phyloP scores from a whole-genome alignment of 2,888 invertebrate genomes.

The Pristionchus mayeri region DNA sequence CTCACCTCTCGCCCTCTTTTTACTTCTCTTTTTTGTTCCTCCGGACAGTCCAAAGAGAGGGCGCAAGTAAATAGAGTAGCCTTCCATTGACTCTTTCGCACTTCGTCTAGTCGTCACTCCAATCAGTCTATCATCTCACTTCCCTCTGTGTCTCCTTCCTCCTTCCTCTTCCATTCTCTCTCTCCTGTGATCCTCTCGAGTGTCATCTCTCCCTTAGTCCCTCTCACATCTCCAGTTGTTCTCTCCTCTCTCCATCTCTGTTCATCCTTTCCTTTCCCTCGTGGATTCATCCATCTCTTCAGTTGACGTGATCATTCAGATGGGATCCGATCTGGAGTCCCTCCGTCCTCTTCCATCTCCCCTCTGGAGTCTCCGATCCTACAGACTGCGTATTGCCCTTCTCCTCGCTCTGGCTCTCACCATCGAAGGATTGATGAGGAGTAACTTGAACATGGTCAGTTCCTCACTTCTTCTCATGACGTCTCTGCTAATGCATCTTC shows the following conservation, averaged over 20 bases:
- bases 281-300: not conserved
- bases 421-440: conserved; percentile 75
- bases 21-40: not conserved
- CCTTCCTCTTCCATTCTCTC: not conserved
- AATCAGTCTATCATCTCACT: no score
- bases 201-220: not conserved
- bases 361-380: conserved; percentile 64
- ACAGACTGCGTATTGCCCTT: conserved; percentile 70
- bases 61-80: conserved; percentile 1
- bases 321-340: conserved; percentile 43
- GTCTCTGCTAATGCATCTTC: no score
- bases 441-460: conserved; percentile 73
- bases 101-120: not conserved
- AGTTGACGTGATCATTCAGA: not conserved
- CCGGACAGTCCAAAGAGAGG: not conserved
- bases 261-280: not conserved
- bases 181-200: not conserved
- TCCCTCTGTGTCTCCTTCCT: conserved; percentile 1
- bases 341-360: conserved; percentile 53
- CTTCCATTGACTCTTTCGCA: not conserved
- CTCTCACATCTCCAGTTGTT: not conserved
- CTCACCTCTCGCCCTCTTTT: not conserved
- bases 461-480: not conserved
- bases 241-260: not conserved
- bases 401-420: conserved; percentile 73